phyloP scores from a whole-genome alignment of 2,797 vertebrate genomes.

The Notolabrus celidotus region DNA sequence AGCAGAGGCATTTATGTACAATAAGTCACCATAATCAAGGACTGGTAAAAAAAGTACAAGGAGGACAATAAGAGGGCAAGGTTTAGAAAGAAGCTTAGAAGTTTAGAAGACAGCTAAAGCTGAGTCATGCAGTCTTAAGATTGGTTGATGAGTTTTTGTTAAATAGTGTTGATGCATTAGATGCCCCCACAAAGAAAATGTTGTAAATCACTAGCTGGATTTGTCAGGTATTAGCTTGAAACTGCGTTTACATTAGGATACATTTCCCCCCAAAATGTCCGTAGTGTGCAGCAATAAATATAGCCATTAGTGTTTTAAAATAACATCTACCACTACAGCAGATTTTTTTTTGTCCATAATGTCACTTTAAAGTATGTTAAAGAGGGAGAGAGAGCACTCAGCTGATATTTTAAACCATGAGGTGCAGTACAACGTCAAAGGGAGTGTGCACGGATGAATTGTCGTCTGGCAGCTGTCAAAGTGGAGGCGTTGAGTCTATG shows the following conservation, averaged over 20 bases:
- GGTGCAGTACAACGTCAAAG: slow-evolving; percentile 21
- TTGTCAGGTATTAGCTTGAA: not conserved
- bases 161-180: too few relatives aligned
- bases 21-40: too few relatives aligned
- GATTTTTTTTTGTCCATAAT: slow-evolving; percentile 41
- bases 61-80: too few relatives aligned
- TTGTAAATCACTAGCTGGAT: too few relatives aligned
- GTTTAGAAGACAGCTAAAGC: too few relatives aligned
- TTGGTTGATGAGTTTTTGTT: too few relatives aligned
- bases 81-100: too few relatives aligned
- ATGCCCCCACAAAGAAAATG: too few relatives aligned
- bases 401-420: slow-evolving; percentile 54
- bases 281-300: not conserved
- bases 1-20: too few relatives aligned
- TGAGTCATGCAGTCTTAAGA: too few relatives aligned
- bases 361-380: slow-evolving; percentile 41
- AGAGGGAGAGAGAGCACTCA: slow-evolving; percentile 30
- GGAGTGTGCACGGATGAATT: slow-evolving; percentile 40
- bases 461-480: slow-evolving; percentile 56
- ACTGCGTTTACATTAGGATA: not conserved
- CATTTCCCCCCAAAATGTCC: not conserved
- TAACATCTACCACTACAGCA: slow-evolving; percentile 9
- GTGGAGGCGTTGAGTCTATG: slow-evolving; percentile 53
- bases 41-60: too few relatives aligned
- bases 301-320: slow-evolving; percentile 5